Percentiles rank a stretch among this genome's conserved stretches.
phyloP scores from a whole-genome alignment of 2,113 vertebrate species.

The Bambusicola thoracicus region DNA sequence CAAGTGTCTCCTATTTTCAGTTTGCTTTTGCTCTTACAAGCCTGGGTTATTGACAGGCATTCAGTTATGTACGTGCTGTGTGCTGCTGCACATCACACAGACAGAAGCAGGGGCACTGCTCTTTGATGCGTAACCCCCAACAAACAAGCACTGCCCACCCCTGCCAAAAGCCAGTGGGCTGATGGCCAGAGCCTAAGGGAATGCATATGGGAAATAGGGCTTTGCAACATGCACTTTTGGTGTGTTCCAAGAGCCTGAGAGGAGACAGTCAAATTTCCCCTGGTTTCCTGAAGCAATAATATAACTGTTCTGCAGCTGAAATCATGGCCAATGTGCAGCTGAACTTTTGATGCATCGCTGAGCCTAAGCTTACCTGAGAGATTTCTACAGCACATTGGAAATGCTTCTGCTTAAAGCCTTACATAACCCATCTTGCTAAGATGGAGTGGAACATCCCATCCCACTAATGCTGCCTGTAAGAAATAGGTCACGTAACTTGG shows the following conservation, averaged over 20 bases:
- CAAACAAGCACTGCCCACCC: background rate
- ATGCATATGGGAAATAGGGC: background rate
- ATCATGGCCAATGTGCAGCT: background rate
- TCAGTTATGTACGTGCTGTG: background rate
- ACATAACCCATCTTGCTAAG: background rate
- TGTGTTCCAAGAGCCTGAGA: background rate
- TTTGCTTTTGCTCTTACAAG: background rate
- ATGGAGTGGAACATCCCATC: background rate
- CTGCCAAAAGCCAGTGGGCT: background rate
- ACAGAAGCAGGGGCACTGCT: background rate
- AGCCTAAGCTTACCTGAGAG: background rate
- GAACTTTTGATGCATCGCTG: background rate
- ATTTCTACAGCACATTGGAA: background rate
- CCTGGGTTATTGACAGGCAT: background rate
- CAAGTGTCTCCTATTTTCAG: background rate
- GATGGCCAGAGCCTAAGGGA: background rate
- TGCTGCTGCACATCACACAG: background rate
- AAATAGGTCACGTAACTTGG: slow-evolving; percentile 2
- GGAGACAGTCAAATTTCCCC: background rate
- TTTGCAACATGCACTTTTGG: rapidly evolving
- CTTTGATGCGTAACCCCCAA: background rate
- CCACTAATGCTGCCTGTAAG: background rate
- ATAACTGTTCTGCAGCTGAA: background rate
- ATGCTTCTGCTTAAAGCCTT: rapidly evolving
- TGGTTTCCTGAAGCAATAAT: background rate